phyloP scores from a whole-genome alignment of 2,797 vertebrate species.

The Carapus acus region DNA sequence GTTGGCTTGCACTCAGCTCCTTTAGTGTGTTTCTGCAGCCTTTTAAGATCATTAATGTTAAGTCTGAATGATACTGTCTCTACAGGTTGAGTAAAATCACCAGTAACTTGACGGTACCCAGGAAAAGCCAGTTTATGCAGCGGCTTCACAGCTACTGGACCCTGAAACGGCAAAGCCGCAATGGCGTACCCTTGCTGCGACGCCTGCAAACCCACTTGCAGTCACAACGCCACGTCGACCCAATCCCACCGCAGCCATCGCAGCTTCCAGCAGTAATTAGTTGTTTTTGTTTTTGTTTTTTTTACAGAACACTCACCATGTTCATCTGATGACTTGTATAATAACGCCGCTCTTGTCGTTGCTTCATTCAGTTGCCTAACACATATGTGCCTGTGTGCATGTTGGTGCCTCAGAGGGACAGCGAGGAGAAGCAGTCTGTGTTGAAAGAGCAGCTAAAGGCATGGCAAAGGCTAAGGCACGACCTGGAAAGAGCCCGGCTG shows the following conservation, averaged over 20 bases:
- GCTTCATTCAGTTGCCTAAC: neutral
- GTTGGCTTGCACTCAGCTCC: too few relatives aligned
- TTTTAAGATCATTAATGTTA: too few relatives aligned
- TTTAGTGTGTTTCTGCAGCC: too few relatives aligned
- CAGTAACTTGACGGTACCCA: constrained; percentile 88
- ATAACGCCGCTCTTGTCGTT: neutral
- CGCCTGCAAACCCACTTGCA: constrained; percentile 96
- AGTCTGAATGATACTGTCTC: constrained; percentile 13
- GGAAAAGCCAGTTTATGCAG: constrained; percentile 99
- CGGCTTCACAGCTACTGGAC: constrained; percentile 99
- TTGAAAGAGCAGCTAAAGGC: constrained; percentile 98
- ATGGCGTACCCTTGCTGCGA: constrained; percentile 92
- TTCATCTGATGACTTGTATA: too few relatives aligned
- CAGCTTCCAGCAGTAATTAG: constrained; percentile 54
- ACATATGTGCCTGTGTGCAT: constrained; percentile 35
- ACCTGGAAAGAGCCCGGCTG: constrained; percentile 92
- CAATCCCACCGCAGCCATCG: constrained; percentile 47
- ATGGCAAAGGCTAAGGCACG: constrained; percentile 96
- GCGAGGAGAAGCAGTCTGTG: constrained; percentile 88
- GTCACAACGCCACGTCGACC: constrained; percentile 92
- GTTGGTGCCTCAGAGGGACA: constrained; percentile 76
- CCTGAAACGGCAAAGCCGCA: constrained; percentile 95
- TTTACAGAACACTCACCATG: too few relatives aligned
- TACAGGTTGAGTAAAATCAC: constrained; percentile 96
- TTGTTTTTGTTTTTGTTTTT: too few relatives aligned